Conservation (phyloP, 2,113 vertebrate genomes). For the Phoenicopterus ruber region DNA sequence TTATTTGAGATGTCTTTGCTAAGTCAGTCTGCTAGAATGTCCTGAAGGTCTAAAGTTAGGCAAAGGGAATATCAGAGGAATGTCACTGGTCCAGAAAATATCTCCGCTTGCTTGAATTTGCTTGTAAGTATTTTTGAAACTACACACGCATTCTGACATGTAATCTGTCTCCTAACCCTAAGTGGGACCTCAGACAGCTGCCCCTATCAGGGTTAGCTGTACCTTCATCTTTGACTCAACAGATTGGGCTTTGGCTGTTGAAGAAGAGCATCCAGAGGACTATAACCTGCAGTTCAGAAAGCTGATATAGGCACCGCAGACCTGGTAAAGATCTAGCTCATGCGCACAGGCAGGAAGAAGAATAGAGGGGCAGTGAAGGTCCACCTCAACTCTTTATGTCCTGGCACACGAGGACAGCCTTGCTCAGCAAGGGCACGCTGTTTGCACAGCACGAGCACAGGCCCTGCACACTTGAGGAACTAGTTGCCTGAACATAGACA, state of each 20-base stretch:
- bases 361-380: background rate
- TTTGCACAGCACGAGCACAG: background rate
- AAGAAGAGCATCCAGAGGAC: background rate
- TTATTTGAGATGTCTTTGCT: background rate
- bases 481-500: background rate
- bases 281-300: background rate
- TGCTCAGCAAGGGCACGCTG: background rate
- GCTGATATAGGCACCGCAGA: background rate
- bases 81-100: background rate
- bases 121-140: background rate
- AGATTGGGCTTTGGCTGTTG: background rate
- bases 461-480: accelerated
- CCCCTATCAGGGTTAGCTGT: background rate
- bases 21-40: background rate
- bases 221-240: background rate
- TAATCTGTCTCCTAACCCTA: background rate
- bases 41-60: background rate
- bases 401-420: background rate
- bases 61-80: background rate
- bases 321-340: background rate
- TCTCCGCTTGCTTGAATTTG: background rate
- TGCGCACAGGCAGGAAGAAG: background rate
- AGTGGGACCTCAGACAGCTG: background rate
- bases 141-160: background rate
- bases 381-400: background rate